Percentiles rank a stretch among this genome's conserved stretches.
These are phyloP conservation scores for Eulacestoma nigropectus DNA, from an alignment of 2,113 vertebrate species.

Conservation along the genomic window DNA sequence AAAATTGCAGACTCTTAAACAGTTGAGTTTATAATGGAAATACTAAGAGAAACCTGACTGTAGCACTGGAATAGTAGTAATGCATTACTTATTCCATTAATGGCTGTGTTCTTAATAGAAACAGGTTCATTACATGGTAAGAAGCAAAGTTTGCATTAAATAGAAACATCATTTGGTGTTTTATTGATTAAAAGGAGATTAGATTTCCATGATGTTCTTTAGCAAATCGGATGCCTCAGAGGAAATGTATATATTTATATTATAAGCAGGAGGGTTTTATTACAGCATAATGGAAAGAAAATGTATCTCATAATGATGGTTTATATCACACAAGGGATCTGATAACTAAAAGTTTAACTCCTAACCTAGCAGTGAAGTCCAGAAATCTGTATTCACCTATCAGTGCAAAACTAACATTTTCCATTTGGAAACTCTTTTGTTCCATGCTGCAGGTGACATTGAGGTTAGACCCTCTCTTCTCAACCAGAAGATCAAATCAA, in stretches of 20 bases:
- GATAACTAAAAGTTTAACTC: constrained; percentile 63
- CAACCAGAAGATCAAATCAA: not conserved
- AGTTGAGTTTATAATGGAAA: constrained; percentile 44
- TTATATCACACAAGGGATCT: constrained; percentile 66
- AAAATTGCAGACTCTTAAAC: constrained; percentile 35
- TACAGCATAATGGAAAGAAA: constrained; percentile 69
- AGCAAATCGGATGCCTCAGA: constrained; percentile 67
- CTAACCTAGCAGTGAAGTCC: constrained; percentile 37
- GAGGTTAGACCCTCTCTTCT: not conserved
- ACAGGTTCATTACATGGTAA: constrained; percentile 68
- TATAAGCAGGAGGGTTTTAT: constrained; percentile 66
- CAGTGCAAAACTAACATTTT: not conserved
- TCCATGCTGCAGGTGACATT: not conserved
- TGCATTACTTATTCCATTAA: constrained; percentile 67
- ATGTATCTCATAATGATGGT: constrained; percentile 67
- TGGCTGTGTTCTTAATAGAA: constrained; percentile 65
- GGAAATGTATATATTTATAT: constrained; percentile 73
- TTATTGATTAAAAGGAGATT: constrained; percentile 73
- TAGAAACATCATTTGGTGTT: constrained; percentile 73
- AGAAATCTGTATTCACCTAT: not conserved
- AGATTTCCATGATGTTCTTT: constrained; percentile 68
- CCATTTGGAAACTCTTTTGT: not conserved
- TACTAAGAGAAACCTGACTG: constrained; percentile 34
- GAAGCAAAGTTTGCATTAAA: constrained; percentile 71
- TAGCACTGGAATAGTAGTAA: constrained; percentile 33